Base-by-base conservation (phyloP, 92 coral and sea anemone genomes). In the Anthopleura xanthogrammica region DNA sequence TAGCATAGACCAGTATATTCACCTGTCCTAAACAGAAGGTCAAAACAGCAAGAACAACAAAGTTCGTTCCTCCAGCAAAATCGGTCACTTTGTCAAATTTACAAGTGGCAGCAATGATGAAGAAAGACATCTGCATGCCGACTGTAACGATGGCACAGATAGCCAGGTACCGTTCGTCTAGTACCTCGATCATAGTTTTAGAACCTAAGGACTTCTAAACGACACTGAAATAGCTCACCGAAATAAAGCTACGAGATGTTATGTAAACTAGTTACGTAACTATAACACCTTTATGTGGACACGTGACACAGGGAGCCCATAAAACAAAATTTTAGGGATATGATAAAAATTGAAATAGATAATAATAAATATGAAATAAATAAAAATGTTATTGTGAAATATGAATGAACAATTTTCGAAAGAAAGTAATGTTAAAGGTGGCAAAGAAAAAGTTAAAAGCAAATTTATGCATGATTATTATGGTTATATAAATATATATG, bases 61-160 rank as follows among this genome's bases (percentile, higher is more conserved):
- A 84, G 87, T 84, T 84, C 23, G 87, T 84, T 4, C 87, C 87
- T 8, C 87, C 87, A 17, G 87, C 87, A 65, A 84, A 77, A 48
- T 84, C 87, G 41, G 87, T 84, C 68, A 84, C 87, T 48, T 84
- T 84, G 87, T 84, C 87, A 52, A 84, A 84, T 58, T 84, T 84
- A 72, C 87, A 84, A 41, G 82, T 76, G 4, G 82, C 80, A 76
- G 87, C 87, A 41, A 84, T 36, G 77, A 84, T 58, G 56, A 84
- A 84, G 80, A 84, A 84, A 24, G 87, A 84, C 3, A 82, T 84
- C 57, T 84, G 87, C 87, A 84, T 84, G 7, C 77, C 82, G 6
- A 77, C 77, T 6, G 87, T 84, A 14, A 83, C 87, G 36, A 85
- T 85, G 36, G 88, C 88, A 60, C 88, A 85, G 41, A 85, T 52